Evolutionary conservation across 2,797 vertebrate genomes (phyloP), one percentile per base, ranked within the genome.

Genomic region (Crocodylus rhombifer): DNA sequence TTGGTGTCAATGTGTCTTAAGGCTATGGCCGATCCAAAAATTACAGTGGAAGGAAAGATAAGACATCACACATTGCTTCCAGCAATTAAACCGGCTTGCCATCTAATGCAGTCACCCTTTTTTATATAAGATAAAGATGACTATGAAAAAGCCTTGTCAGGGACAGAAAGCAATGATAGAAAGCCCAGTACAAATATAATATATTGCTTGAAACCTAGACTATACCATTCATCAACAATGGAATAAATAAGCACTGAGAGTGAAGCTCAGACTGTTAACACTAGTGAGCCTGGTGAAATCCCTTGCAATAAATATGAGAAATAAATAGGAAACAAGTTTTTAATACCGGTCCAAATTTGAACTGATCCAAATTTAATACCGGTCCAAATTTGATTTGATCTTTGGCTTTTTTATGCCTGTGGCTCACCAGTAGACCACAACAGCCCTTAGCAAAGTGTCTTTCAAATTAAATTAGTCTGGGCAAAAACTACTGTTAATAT

Each of bases 381-480:
- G 79, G 73, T 84, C 78, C 80, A 87, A 90, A 33, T 36, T 55
- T 89, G 86, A 73, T 91, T 60, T 80, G 79, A 58, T 90, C 78
- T 95, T 95, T 91, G 89, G 83, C 93, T 65, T 91, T 94, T 84
- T n/a, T 93, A 77, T 56, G 91, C 91, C 82, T 86, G 61, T 92
- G 81, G 93, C 62, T 82, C 76, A 80, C n/a, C 58, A 20, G 8
- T 2, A 30, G 33, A 60, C 69, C 85, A 78, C 60, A 87, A 84
- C 13, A 93, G 81, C 80, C 64, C 71, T 88, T 86, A 88, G 16
- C 5, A 57, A 78, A 8, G 30, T n/a, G 51, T 79, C 92, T 92
- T 56, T 95, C 57, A 80, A 91, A 83, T 94, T 80, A 80, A 88
- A 91, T 78, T 18, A 30, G 60, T 90, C 84, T 87, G 93, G 78